Percentiles rank a stretch among this genome's conserved stretches.
phyloP scores from a whole-genome alignment of 2,113 vertebrate species.

The Burhinus oedicnemus region DNA sequence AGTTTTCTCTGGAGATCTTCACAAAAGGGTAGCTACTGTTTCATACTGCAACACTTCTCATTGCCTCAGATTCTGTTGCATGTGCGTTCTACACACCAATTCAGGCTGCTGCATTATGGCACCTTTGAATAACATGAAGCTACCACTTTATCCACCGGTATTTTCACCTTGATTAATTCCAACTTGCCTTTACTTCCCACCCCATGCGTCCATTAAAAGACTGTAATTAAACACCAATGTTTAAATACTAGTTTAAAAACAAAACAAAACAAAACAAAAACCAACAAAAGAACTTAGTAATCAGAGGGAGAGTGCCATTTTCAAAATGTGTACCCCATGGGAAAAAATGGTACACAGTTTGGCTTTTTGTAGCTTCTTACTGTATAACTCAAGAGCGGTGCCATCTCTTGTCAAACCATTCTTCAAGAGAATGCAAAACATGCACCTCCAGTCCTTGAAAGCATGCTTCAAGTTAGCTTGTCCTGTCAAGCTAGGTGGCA shows the following conservation, averaged over 20 bases:
- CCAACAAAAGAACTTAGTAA: background rate
- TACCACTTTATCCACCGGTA: background rate
- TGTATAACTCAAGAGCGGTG: background rate
- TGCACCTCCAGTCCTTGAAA: background rate
- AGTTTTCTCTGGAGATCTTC: background rate
- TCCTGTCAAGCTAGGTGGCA: background rate
- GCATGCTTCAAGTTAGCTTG: background rate
- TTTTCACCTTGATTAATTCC: background rate
- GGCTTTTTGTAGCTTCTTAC: background rate
- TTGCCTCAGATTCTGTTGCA: background rate
- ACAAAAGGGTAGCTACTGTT: background rate
- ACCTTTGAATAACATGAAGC: background rate
- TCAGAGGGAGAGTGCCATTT: background rate
- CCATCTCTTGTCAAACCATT: background rate
- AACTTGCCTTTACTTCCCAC: background rate
- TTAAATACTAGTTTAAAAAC: background rate
- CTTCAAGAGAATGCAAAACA: background rate
- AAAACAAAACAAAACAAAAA: too few species aligned
- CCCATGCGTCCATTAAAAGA: background rate
- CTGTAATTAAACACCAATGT: background rate
- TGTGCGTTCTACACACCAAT: background rate
- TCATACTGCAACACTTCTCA: background rate
- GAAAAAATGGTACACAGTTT: background rate
- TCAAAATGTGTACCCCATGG: background rate
- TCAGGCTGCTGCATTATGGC: background rate